Evolutionary conservation across 2,888 invertebrate species (phyloP).

Genomic region (Pegoplata infirma): DNA sequence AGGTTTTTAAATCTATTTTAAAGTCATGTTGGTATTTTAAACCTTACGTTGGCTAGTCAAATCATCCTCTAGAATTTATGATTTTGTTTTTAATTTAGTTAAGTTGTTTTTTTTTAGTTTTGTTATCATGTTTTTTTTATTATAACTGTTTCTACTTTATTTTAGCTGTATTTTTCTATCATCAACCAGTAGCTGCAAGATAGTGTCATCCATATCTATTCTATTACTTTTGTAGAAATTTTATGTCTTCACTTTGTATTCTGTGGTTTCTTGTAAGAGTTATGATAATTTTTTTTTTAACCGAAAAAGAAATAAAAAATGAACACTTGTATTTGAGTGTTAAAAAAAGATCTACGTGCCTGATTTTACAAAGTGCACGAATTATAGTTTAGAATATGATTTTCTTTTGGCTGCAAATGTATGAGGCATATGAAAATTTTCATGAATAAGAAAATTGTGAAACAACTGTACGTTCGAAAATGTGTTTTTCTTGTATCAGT

Average conservation of each 20-base stretch:
- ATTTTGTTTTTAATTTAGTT: neutral
- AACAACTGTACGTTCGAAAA: neutral
- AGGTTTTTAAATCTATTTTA: too few relatives aligned
- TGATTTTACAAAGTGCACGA: neutral
- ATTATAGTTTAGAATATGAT: neutral
- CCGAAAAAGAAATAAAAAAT: too few relatives aligned
- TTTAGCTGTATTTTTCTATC: neutral
- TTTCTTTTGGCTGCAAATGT: neutral
- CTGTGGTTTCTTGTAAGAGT: neutral
- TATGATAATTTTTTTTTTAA: neutral
- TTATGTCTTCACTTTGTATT: conserved; percentile 13
- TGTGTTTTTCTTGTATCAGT: too few relatives aligned
- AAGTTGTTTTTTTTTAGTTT: too few relatives aligned
- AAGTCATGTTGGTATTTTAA: too few relatives aligned
- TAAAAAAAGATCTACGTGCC: neutral
- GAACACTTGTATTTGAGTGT: neutral
- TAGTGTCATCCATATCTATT: conserved; percentile 41
- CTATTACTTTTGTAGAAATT: conserved; percentile 50
- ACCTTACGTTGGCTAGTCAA: too few relatives aligned
- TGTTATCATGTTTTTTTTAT: neutral
- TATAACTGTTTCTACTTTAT: neutral
- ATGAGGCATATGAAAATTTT: neutral
- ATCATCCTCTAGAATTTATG: neutral
- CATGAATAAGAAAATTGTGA: neutral
- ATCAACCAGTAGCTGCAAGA: neutral